Evolutionary conservation across 2,113 vertebrate genomes (phyloP), one percentile per base, ranked within the genome.

Genomic region (Amia ocellicauda): DNA sequence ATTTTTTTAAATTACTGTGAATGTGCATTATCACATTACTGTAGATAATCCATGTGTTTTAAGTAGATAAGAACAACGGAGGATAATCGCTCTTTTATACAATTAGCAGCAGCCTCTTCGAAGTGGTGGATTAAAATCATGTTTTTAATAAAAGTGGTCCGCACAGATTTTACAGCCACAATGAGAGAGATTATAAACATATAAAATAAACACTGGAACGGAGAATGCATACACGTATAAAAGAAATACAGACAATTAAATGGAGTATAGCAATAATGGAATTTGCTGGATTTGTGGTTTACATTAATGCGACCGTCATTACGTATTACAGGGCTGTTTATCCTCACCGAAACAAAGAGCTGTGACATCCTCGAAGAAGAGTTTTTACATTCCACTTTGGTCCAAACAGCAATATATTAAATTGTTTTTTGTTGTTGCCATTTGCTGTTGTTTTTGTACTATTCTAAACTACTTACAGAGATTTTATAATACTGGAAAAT

Each of bases 71-170:
- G 77, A 78, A 77, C 80, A 84, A 77, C 79, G 70, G 72, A 82
- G 65, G 80, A 86, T 86, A 77, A 86, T 83, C 77, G 76, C 85
- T 81, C 86, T 84, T 81, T 82, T 81, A 78, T 62, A 76, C 82
- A 85, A 85, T 85, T 85, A 88, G 82, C 83, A 88, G 82, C 83
- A 74, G 76, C 75, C 76, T 42, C 14, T 81, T 58, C 72, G 77
- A 80, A 86, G 78, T 79, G 78, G 74, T 59, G 76, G 81, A 79
- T 88, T 81, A 68, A 36, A 74, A 68, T 70, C 45, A 54, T 83
- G 72, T 82, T 81, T 84, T 84, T 83, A 83, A 77, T 85, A 78
- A 88, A 77, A 86, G 83, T 75, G 79, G 74, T 81, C 49, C 56
- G 16, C 40, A 52, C 63, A 69, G 69, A 69, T 68, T 74, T 70